Evolutionary conservation across 1,140 invertebrate genomes (phyloP), one percentile per base, ranked within the genome.

Genomic region (Spodoptera frugiperda): DNA sequence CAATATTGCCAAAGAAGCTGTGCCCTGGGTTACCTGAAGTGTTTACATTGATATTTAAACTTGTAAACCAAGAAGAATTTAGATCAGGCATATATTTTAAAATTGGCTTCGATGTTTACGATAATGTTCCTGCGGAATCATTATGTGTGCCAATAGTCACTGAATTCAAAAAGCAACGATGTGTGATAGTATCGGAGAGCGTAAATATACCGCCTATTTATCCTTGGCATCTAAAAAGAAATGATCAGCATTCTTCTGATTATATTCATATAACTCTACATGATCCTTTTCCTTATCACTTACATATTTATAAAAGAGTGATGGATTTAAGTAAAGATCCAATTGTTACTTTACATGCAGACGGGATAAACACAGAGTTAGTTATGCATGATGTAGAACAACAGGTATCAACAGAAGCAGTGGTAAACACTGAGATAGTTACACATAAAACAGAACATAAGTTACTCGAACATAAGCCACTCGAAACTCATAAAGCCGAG

Each of bases 151-250:
- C 82, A 61, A 75, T 93, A 51, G 14, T 63, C 33, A 77, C 76
- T 59, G 54, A 82, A 51, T 83, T 82, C 76, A 30, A 49, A 14
- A 68, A 65, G 79, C 12, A 55, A 5, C 78, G 68, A 72, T 72
- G 14, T 12, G 78, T 89, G 75, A 57, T 55, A 48, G 76, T 91
- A 46, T 73, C 87, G 0, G 78, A 89, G 75, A 82, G 57, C 39
- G 77, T 93, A 21, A 65, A 65, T 54, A 84, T 93, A 77, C 79
- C 82, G 39, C 73, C 91, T 11, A 72, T 80, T 57, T 91, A 93
- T 79, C 33, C 63, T 15, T 92, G 92, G 92, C 86, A 90, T 59
- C 68, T 92, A 5, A 85, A 79, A 49, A 73, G 53, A 30, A 19
- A 81, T 49, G 61, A 82, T 75, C 78, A 82, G 8, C 84, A 83